Conservation (phyloP, 2,888 invertebrate genomes). For the Hololepta plana region DNA sequence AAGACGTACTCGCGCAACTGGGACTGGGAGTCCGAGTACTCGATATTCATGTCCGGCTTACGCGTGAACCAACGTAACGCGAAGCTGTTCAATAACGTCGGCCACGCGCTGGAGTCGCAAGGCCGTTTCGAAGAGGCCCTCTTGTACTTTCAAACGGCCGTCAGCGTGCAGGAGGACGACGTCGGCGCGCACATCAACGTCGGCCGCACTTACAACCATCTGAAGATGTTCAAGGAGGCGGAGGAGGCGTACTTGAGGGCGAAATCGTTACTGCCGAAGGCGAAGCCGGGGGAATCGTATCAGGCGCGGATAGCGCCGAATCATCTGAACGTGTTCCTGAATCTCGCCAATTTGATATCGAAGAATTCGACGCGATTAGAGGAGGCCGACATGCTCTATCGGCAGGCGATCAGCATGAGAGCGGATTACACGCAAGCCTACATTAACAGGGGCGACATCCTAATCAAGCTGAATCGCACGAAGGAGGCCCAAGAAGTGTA, state of each 20-base stretch:
- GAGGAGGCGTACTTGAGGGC: constrained; percentile 85
- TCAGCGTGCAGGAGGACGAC: constrained; percentile 85
- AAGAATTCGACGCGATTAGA: constrained; percentile 80
- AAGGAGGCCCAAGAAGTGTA: constrained; percentile 91
- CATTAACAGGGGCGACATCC: constrained; percentile 90
- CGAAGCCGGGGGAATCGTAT: constrained; percentile 86
- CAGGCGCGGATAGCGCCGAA: constrained; percentile 91
- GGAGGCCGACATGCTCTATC: constrained; percentile 85
- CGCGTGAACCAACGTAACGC: constrained; percentile 79
- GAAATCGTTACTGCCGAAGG: constrained; percentile 75
- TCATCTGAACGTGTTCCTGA: constrained; percentile 89
- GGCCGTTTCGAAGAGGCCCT: constrained; percentile 58
- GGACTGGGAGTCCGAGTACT: constrained; percentile 89
- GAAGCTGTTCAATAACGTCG: constrained; percentile 93
- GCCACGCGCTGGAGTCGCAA: constrained; percentile 79
- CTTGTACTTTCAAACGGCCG: constrained; percentile 81
- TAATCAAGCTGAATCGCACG: constrained; percentile 85
- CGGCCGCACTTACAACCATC: constrained; percentile 82
- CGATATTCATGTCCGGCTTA: constrained; percentile 84
- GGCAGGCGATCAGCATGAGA: constrained; percentile 94
- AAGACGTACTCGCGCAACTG: constrained; percentile 79
- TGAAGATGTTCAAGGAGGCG: constrained; percentile 75
- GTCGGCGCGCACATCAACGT: constrained; percentile 96
- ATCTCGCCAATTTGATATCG: constrained; percentile 85
- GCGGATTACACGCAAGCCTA: constrained; percentile 93